phyloP scores from a whole-genome alignment of 1,140 invertebrate genomes.

The Drosophila melanica region DNA sequence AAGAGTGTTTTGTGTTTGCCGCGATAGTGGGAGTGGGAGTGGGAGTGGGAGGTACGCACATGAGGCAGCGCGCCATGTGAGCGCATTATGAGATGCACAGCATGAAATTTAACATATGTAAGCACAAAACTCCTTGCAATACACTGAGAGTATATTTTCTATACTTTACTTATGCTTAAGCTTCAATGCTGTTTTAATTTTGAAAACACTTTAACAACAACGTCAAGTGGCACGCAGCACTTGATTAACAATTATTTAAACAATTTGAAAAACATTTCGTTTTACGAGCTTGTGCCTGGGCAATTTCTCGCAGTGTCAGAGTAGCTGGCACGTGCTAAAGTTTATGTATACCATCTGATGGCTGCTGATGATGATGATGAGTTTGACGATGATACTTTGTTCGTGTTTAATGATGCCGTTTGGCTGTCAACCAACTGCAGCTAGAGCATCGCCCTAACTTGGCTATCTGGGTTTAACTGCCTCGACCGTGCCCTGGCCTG shows the following conservation, averaged over 20 bases:
- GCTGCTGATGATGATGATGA: conserved; percentile 51
- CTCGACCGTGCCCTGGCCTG: not conserved
- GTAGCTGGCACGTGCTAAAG: conserved; percentile 63
- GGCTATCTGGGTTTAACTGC: conserved; percentile 27
- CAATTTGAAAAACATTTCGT: not conserved
- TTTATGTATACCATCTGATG: conserved; percentile 66
- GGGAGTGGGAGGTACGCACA: not conserved
- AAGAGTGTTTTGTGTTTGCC: not conserved
- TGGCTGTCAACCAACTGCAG: conserved; percentile 55
- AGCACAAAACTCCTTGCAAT: conserved; percentile 19
- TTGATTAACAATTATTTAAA: conserved; percentile 35
- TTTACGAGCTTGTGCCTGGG: conserved; percentile 17
- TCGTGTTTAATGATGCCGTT: conserved; percentile 80
- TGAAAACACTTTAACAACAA: not conserved
- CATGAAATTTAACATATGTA: conserved; percentile 49
- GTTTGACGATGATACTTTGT: conserved; percentile 72
- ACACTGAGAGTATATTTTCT: conserved; percentile 11
- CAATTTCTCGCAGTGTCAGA: conserved; percentile 47
- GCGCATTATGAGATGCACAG: conserved; percentile 53
- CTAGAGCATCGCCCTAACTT: conserved; percentile 46
- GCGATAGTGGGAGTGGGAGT: not conserved
- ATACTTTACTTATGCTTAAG: not conserved
- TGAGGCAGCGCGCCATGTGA: not conserved
- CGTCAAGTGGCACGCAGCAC: not conserved
- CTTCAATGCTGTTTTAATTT: not conserved